Base-by-base conservation (phyloP, 2,797 vertebrate genomes). In the Lepidocolaptes lacrymiger region DNA sequence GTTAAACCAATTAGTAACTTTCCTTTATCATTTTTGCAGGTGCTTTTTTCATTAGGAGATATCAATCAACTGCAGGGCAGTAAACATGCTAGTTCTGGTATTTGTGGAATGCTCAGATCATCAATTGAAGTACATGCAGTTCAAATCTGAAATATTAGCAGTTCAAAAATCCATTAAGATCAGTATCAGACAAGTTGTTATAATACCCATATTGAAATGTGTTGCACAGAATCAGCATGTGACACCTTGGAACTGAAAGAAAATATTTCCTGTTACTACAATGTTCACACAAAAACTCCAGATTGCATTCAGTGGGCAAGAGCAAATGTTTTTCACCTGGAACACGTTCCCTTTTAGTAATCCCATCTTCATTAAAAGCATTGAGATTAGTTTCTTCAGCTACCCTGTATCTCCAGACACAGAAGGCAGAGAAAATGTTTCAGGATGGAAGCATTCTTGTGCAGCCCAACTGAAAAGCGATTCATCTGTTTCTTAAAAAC, bases 1-100 rank as follows among this genome's bases (percentile, higher is more conserved):
- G 96, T 95, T 97, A 96, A 96, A 95, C 88, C 69, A 96, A 96
- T 96, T 96, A 96, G 86, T 95, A 93, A 93, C 87, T 96, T 96
- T 88, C 90, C 91, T 92, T 93, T 96, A 94, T 95, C 83, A 85
- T 93, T 97, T 94, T 95, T 94, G 88, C 91, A 97, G 96, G 95
- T 97, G 93, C 79, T 96, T 94, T 95, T 86, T 96, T 97, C 95
- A 93, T 96, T 93, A 97, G 83, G 66, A 95, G 87, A 91, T 93
- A 96, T 95, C 95, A 94, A 93, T 97, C 95, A 97, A 83, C 91
- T 85, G 78, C 81, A 95, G 89, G 89, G 89, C 91, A 93, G 91
- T 95, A 97, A 97, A 96, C 93, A 96, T 75, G 90, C 51, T 91
- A 87, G 85, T 72, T 94, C 87, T 91, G 89, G 94, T 95, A 96